Conservation (phyloP, 2,797 vertebrate species). For the Luscinia megarhynchos region DNA sequence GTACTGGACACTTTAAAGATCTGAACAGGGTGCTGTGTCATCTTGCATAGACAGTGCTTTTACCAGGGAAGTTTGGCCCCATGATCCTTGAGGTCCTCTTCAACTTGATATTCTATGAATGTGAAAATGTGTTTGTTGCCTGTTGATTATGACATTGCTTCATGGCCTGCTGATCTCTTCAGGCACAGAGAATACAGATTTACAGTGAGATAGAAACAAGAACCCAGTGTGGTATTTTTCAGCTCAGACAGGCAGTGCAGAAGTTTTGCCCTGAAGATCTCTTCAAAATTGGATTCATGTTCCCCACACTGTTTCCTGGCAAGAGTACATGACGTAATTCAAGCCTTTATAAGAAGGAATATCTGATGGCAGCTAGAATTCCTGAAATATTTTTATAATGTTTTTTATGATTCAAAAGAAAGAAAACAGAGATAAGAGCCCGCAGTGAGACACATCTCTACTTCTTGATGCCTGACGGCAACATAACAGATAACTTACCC, state of each 20-base stretch:
- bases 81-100: background rate
- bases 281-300: background rate
- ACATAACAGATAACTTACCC: rapidly evolving
- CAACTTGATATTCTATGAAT: background rate
- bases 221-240: background rate
- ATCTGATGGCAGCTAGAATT: background rate
- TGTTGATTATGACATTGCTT: background rate
- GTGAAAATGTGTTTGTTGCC: background rate
- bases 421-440: background rate
- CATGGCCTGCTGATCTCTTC: background rate
- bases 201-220: background rate
- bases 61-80: background rate
- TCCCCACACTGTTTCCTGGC: background rate
- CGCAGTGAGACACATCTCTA: background rate
- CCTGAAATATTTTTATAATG: background rate
- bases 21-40: background rate
- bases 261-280: background rate
- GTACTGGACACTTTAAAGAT: background rate
- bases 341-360: background rate
- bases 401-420: background rate
- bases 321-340: background rate
- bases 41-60: background rate
- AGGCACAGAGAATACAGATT: background rate
- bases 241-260: background rate
- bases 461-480: background rate